Evolutionary conservation across 2,888 invertebrate species (phyloP).

Genomic region (Xylocampa areola): DNA sequence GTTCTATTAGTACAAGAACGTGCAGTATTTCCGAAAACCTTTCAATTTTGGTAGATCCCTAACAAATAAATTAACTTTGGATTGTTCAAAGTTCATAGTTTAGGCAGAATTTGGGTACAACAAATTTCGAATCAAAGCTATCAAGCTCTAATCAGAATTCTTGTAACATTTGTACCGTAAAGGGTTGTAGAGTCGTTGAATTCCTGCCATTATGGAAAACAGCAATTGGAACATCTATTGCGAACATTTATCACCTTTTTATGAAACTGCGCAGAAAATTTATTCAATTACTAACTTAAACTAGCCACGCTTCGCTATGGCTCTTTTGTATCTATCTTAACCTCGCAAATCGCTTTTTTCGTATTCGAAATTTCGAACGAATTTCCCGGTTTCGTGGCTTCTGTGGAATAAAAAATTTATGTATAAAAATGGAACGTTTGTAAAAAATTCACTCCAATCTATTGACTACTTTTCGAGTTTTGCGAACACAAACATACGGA

Average conservation of each 20-base stretch:
- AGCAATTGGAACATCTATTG: background rate
- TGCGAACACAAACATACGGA: too few relatives aligned
- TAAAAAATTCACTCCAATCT: too few relatives aligned
- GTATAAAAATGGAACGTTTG: too few relatives aligned
- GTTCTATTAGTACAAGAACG: conserved; percentile 18
- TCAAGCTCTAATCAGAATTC: conserved; percentile 49
- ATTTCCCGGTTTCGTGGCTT: too few relatives aligned
- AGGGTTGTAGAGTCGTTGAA: conserved; percentile 3
- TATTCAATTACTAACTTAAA: too few relatives aligned
- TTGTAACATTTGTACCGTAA: conserved; percentile 31
- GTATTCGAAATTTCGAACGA: too few relatives aligned
- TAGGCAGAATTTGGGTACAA: conserved; percentile 30
- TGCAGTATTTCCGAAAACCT: conserved; percentile 15
- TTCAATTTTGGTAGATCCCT: conserved; percentile 18
- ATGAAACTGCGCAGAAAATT: too few relatives aligned
- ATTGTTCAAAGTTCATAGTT: conserved; percentile 43
- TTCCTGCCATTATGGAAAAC: conserved; percentile 14
- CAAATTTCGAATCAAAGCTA: conserved; percentile 15
- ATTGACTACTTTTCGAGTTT: too few relatives aligned
- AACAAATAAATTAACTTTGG: conserved; percentile 50
- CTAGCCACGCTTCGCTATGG: too few relatives aligned
- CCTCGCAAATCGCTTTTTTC: too few relatives aligned
- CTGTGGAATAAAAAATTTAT: too few relatives aligned
- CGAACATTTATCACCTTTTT: background rate
- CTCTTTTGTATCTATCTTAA: too few relatives aligned